Conservation (phyloP, 2,797 vertebrate species). For the Ptychobarbus kaznakovi region DNA sequence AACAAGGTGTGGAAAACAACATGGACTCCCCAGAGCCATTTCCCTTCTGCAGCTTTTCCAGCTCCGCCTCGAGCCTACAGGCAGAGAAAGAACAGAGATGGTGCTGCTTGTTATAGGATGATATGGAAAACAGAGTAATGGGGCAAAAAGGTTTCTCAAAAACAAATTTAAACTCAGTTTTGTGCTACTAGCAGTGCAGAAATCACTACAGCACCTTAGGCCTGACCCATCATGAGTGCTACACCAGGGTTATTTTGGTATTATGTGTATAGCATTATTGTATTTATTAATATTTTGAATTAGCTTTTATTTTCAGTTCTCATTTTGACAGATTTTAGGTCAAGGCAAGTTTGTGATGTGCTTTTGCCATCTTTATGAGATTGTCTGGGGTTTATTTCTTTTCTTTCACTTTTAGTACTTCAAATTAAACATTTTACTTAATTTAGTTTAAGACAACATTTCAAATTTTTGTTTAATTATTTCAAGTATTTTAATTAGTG, state of each 20-base stretch:
- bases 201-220: background rate
- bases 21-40: constrained; percentile 69
- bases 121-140: background rate
- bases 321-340: background rate
- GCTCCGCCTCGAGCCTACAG: constrained; percentile 79
- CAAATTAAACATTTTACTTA: background rate
- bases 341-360: background rate
- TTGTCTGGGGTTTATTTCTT: background rate
- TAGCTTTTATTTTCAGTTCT: background rate
- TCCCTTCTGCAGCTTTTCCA: constrained; percentile 80
- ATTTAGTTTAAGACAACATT: background rate
- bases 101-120: background rate
- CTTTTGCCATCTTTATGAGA: background rate
- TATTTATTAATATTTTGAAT: background rate
- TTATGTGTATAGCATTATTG: background rate
- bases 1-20: constrained; percentile 80
- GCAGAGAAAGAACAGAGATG: constrained; percentile 6
- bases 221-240: background rate
- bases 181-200: background rate
- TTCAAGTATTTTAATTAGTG: no score
- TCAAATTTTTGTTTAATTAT: background rate
- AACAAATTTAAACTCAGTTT: background rate
- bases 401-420: background rate
- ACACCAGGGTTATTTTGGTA: background rate
- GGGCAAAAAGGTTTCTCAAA: background rate